A percentile compares a stretch with the other conserved stretches of the same genome.
These are phyloP conservation scores for Boloria selene DNA, from an alignment of 2,888 invertebrate species.

Conservation along the genomic window DNA sequence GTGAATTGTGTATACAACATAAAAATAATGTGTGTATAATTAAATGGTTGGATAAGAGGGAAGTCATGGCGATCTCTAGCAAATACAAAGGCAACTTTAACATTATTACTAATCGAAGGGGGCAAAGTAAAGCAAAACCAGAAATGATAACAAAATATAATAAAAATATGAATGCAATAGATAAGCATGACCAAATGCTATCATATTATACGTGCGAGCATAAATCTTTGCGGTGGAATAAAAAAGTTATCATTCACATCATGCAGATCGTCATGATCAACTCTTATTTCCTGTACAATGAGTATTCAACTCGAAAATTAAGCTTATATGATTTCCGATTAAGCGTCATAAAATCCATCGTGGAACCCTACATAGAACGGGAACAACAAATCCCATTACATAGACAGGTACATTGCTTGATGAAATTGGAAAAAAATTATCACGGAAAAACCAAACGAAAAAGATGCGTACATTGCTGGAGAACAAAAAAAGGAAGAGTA, in stretches of 20 bases:
- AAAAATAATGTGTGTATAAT: constrained; percentile 36
- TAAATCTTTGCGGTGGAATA: too few relatives aligned
- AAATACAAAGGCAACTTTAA: constrained; percentile 39
- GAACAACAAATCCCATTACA: constrained; percentile 34
- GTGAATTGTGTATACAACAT: constrained; percentile 32
- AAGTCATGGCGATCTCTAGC: constrained; percentile 46
- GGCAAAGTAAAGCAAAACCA: constrained; percentile 34
- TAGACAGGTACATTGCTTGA: constrained; percentile 34
- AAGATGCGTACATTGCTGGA: constrained; percentile 36
- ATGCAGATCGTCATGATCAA: not conserved
- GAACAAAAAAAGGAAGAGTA: constrained; percentile 37
- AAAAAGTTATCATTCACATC: too few relatives aligned
- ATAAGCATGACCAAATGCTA: constrained; percentile 46
- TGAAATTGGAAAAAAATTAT: constrained; percentile 35
- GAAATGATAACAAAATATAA: constrained; percentile 39
- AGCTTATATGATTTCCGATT: constrained; percentile 32
- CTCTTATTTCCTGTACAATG: not conserved
- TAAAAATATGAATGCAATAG: constrained; percentile 40
- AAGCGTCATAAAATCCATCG: constrained; percentile 33
- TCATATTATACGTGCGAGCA: constrained; percentile 5
- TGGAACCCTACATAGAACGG: constrained; percentile 32
- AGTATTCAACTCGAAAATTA: constrained; percentile 12
- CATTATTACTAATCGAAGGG: not conserved
- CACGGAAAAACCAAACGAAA: constrained; percentile 38
- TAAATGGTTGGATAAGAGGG: constrained; percentile 43